Evolutionary conservation across 2,113 vertebrate genomes (phyloP).

Genomic region (Anser brachyrhynchus): DNA sequence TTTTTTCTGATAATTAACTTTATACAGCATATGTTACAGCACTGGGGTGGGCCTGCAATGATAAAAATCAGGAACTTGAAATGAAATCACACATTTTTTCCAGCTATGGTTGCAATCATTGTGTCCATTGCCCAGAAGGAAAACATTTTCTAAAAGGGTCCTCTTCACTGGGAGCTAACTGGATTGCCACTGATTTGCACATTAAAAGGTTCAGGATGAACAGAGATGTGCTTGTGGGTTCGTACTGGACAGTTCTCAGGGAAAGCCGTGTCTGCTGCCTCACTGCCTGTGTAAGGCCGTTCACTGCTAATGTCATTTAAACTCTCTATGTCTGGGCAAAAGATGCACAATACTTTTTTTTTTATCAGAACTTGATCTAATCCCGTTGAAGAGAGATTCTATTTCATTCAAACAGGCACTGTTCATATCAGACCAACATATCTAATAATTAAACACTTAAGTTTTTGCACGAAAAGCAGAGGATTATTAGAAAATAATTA

Average conservation of each 20-base stretch:
- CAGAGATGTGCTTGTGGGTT: background rate
- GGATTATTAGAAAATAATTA: background rate
- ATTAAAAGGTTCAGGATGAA: background rate
- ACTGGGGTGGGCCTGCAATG: background rate
- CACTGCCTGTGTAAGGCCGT: accelerated
- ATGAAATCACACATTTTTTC: background rate
- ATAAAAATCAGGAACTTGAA: background rate
- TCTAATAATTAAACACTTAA: background rate
- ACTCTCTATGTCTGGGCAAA: background rate
- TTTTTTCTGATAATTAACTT: background rate
- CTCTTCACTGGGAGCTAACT: background rate
- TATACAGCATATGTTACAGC: background rate
- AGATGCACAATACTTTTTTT: accelerated
- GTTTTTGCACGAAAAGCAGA: background rate
- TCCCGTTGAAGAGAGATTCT: background rate
- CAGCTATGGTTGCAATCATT: background rate
- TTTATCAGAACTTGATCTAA: background rate
- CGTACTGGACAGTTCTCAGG: background rate
- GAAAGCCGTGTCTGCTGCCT: accelerated
- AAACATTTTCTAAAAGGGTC: background rate
- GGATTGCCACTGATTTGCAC: background rate
- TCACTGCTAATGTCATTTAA: accelerated
- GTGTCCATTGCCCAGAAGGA: background rate
- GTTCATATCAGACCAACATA: background rate
- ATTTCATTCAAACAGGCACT: background rate